phyloP scores from a whole-genome alignment of 2,113 vertebrate genomes.

The Ptilorrhoa leucosticta region DNA sequence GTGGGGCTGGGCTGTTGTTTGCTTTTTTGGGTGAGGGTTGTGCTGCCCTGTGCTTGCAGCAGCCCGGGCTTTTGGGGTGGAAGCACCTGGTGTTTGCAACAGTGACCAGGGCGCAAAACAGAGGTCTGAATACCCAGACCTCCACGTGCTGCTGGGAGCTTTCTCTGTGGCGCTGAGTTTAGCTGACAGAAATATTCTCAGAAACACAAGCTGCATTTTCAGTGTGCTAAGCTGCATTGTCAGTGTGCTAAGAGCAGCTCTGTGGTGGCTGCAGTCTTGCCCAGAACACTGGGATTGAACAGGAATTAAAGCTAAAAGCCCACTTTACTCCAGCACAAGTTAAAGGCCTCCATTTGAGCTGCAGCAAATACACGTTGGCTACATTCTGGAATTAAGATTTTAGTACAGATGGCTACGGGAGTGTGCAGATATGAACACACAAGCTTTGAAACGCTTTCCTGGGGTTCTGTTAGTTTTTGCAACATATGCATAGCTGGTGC shows the following conservation, averaged over 20 bases:
- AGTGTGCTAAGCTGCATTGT: background rate
- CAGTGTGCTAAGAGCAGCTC: background rate
- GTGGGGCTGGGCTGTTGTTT: background rate
- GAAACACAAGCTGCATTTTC: background rate
- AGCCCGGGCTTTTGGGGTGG: background rate
- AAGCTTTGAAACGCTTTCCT: background rate
- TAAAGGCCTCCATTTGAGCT: background rate
- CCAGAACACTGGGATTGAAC: background rate
- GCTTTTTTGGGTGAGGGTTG: background rate
- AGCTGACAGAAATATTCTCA: background rate
- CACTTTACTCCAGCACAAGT: background rate
- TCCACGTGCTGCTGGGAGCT: background rate
- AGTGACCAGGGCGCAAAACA: background rate
- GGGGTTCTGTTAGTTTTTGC: background rate
- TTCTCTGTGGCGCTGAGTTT: background rate
- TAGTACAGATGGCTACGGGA: background rate
- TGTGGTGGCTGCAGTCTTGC: background rate
- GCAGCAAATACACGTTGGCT: background rate
- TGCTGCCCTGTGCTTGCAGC: background rate
- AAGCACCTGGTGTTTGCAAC: background rate
- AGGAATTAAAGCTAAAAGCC: background rate
- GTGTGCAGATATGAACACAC: accelerated
- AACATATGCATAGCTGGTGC: background rate
- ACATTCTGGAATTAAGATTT: background rate
- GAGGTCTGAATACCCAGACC: background rate